phyloP scores from a whole-genome alignment of 2,888 invertebrate genomes.

The Protodeltote pygarga region DNA sequence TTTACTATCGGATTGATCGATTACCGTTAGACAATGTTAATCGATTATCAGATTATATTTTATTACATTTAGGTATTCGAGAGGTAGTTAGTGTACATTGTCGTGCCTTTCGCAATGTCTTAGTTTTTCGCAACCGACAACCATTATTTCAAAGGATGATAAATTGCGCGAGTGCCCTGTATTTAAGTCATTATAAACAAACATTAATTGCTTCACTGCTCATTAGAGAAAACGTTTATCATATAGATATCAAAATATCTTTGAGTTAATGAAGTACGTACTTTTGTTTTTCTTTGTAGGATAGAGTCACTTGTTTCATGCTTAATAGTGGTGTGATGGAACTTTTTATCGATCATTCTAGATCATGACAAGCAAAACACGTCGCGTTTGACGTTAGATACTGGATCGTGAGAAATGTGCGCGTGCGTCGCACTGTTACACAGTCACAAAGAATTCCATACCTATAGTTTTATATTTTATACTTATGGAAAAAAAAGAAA shows the following conservation, averaged over 20 bases:
- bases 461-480: slow-evolving; percentile 7
- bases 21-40: slow-evolving; percentile 23
- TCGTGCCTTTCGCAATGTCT: slow-evolving; percentile 42
- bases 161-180: slow-evolving; percentile 24
- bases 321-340: slow-evolving; percentile 7
- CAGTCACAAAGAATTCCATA: slow-evolving; percentile 14
- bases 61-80: slow-evolving; percentile 31
- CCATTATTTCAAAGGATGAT: slow-evolving; percentile 40
- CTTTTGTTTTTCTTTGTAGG: background rate
- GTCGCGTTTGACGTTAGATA: slow-evolving; percentile 48
- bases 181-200: slow-evolving; percentile 26
- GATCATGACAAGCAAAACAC: slow-evolving; percentile 61
- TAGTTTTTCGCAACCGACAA: slow-evolving; percentile 38
- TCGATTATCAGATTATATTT: slow-evolving; percentile 42
- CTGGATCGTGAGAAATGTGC: slow-evolving; percentile 66
- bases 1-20: slow-evolving; percentile 36
- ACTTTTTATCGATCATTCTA: slow-evolving; percentile 60
- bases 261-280: no score
- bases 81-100: slow-evolving; percentile 35
- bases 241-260: no score
- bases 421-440: slow-evolving; percentile 43
- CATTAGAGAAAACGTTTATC: slow-evolving; percentile 4
- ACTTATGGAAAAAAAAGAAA: no score
- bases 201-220: background rate
- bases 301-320: slow-evolving; percentile 1